phyloP scores from a whole-genome alignment of 2,888 invertebrate genomes.

The Drosophila engyochracea region DNA sequence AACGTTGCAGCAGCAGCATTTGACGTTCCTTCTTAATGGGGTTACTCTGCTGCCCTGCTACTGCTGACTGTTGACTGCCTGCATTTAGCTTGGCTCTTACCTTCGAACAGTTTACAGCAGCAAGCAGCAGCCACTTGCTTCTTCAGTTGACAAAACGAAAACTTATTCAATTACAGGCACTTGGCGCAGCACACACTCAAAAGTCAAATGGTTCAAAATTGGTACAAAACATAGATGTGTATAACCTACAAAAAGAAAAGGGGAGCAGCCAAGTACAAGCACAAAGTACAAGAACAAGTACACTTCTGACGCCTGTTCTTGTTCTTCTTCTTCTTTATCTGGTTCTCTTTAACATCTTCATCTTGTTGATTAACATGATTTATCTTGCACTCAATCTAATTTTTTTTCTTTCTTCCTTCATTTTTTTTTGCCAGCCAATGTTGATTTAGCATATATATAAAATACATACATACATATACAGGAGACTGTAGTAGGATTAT shows the following conservation, averaged over 20 bases:
- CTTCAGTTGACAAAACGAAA: slow-evolving; percentile 45
- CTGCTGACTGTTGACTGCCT: slow-evolving; percentile 28
- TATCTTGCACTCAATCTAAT: slow-evolving; percentile 12
- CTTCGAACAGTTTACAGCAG: slow-evolving; percentile 53
- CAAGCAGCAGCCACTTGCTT: slow-evolving; percentile 38
- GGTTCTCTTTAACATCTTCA: slow-evolving; percentile 23
- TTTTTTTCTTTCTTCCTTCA: not conserved
- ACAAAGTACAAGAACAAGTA: slow-evolving; percentile 33
- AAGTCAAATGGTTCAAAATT: slow-evolving; percentile 46
- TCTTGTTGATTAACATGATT: slow-evolving; percentile 16
- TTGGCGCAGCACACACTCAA: slow-evolving; percentile 55
- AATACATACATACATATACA: slow-evolving; percentile 3
- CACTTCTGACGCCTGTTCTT: slow-evolving; percentile 17
- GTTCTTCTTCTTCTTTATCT: slow-evolving; percentile 10
- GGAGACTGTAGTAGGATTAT: slow-evolving; percentile 11
- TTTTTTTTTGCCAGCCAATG: slow-evolving; percentile 57
- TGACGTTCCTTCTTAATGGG: slow-evolving; percentile 66
- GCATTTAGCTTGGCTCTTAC: slow-evolving; percentile 47
- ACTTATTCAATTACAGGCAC: slow-evolving; percentile 75
- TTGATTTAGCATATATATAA: slow-evolving; percentile 46
- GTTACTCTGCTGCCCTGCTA: slow-evolving; percentile 50
- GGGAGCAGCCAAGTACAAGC: slow-evolving; percentile 20
- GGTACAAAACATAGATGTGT: slow-evolving; percentile 3
- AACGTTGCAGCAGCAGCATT: slow-evolving; percentile 34
- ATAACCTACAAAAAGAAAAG: slow-evolving; percentile 29